Conservation (phyloP, 2,888 invertebrate genomes). For the Brenthis daphne region DNA sequence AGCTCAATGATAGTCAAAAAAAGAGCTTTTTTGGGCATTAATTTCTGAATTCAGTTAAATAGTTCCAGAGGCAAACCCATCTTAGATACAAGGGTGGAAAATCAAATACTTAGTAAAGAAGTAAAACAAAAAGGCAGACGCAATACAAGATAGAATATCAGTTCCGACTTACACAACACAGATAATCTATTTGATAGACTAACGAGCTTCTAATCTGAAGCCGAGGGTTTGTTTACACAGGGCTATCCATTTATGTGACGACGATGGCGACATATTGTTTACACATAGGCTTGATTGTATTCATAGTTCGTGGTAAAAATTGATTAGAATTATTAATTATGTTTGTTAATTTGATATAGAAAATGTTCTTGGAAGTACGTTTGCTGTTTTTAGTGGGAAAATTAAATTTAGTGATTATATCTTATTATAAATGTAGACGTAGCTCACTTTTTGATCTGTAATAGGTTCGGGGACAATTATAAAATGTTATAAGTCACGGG, state of each 20-base stretch:
- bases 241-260: slow-evolving; percentile 20
- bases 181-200: slow-evolving; percentile 38
- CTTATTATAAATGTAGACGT: not conserved
- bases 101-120: no score
- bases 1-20: no score
- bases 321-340: slow-evolving; percentile 10
- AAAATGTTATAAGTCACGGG: no score
- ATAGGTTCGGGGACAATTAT: no score
- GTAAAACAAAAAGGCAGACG: not conserved
- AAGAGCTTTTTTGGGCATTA: no score
- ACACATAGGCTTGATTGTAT: slow-evolving; percentile 17
- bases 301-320: slow-evolving; percentile 15
- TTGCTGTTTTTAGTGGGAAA: not conserved
- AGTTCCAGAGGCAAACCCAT: no score
- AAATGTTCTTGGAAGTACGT: not conserved
- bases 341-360: not conserved
- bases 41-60: no score
- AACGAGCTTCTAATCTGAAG: slow-evolving; percentile 36
- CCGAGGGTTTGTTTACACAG: slow-evolving; percentile 29
- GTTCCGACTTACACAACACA: slow-evolving; percentile 28
- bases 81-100: no score
- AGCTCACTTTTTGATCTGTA: no score
- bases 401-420: not conserved
- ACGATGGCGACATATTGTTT: slow-evolving; percentile 13
- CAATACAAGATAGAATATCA: slow-evolving; percentile 21